Conservation (phyloP, 1,140 invertebrate genomes). For the Apis laboriosa region DNA sequence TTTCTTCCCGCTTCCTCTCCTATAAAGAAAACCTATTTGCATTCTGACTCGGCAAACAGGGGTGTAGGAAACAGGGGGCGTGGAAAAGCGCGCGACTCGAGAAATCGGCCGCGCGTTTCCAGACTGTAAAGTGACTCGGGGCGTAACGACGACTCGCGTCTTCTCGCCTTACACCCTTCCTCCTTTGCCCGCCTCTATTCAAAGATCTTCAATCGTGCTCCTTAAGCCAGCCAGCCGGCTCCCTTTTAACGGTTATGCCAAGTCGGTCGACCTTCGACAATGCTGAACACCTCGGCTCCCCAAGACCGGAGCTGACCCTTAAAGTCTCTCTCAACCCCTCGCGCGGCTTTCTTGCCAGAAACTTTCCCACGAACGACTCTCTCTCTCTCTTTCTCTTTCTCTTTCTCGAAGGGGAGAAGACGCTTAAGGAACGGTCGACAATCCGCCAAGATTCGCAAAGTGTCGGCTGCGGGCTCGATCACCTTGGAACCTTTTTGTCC, state of each 20-base stretch:
- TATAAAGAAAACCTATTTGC: slow-evolving; percentile 30
- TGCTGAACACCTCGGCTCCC: slow-evolving; percentile 50
- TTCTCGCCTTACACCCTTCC: slow-evolving; percentile 64
- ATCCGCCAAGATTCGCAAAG: slow-evolving; percentile 52
- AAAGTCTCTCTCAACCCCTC: slow-evolving; percentile 64
- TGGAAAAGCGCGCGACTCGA: slow-evolving; percentile 2
- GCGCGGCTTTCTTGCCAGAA: slow-evolving; percentile 63
- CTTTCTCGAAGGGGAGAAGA: slow-evolving; percentile 26
- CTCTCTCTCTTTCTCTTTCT: background rate
- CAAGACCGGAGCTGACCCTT: slow-evolving; percentile 67
- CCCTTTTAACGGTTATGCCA: slow-evolving; percentile 72
- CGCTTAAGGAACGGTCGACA: slow-evolving; percentile 34
- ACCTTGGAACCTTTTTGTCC: slow-evolving; percentile 38
- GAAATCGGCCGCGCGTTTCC: slow-evolving; percentile 44
- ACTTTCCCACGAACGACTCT: slow-evolving; percentile 69
- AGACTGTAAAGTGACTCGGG: slow-evolving; percentile 44
- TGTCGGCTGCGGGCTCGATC: slow-evolving; percentile 34
- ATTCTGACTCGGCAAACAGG: slow-evolving; percentile 47
- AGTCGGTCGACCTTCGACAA: slow-evolving; percentile 72
- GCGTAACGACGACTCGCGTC: slow-evolving; percentile 48
- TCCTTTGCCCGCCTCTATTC: slow-evolving; percentile 53
- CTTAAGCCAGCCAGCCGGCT: slow-evolving; percentile 59
- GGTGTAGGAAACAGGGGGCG: slow-evolving; percentile 21
- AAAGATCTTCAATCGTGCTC: slow-evolving; percentile 54
- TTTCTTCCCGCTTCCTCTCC: background rate